Evolutionary conservation across 1,140 invertebrate species (phyloP), one percentile per base, ranked within the genome.

Genomic region (Phymorhynchus buccinoides): DNA sequence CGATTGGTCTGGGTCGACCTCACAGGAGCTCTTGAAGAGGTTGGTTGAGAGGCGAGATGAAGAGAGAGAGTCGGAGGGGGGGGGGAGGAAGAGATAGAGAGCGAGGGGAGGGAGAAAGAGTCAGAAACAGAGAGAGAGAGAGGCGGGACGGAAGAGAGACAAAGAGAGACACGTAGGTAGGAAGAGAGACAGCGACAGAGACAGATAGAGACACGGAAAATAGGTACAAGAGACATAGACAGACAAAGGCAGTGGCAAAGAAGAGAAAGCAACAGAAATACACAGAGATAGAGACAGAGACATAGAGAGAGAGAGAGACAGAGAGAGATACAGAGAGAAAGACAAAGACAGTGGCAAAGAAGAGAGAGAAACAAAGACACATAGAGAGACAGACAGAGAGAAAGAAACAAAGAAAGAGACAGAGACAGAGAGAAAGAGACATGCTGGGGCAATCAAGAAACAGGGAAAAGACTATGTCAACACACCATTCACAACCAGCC

Each of bases 1-100:
- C 81, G 81, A 83, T 83, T 73, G 81, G 81, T 83, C 81, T 83
- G 81, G 81, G 81, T 83, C 81, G 81, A 71, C 35, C 12, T 22
- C 39, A 39, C 52, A 41, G 80, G 80, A 18, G 52, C 80, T 6
- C 18, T 32, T 16, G 75, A 71, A 37, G 68, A 52, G 48, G 9
- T 52, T 27, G 62, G 27, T 7, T 16, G 18, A 16, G 62, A 66
- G 62, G 30, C 4, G 73, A 79, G 77, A 48, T 30, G 39, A 41
- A 14, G n/a, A 30, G 66, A 22, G 1, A 30, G 48, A 37, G 18
- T 14, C 3, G 16, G 52, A 66, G 30, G 44, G 44, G 12, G n/a
- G 30, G 52, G 52, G 80, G 62, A 16, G 32, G 48, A 56, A 80
- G 44, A 39, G 44, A 41, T 9, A 37, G 48, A 52, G 48, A 52